phyloP scores from a whole-genome alignment of 2,113 vertebrate genomes.

The Hymenochirus boettgeri region DNA sequence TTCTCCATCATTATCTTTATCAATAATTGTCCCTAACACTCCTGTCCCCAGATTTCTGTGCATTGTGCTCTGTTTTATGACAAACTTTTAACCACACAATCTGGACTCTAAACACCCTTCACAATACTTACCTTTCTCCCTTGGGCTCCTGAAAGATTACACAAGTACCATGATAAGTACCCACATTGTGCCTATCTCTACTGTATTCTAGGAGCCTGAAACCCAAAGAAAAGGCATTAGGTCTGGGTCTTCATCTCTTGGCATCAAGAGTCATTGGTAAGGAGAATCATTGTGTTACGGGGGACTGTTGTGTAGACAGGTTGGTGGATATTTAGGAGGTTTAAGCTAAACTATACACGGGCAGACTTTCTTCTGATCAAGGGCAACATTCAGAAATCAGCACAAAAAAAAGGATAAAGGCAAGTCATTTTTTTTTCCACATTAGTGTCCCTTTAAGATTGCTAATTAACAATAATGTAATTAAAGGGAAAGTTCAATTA shows the following conservation, averaged over 20 bases:
- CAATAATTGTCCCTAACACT: too few species aligned
- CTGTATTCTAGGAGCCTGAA: conserved; percentile 58
- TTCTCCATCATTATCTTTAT: too few species aligned
- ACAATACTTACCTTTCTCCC: too few species aligned
- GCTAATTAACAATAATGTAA: too few species aligned
- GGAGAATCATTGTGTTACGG: background rate
- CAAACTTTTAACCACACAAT: background rate
- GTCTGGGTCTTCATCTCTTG: conserved; percentile 64
- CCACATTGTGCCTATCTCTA: background rate
- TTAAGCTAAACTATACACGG: background rate
- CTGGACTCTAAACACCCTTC: too few species aligned
- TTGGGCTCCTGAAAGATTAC: too few species aligned
- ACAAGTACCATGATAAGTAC: too few species aligned
- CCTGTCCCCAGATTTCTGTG: too few species aligned
- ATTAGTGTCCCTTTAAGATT: too few species aligned
- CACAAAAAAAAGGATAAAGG: background rate
- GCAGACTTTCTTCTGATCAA: too few species aligned
- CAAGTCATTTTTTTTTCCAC: conserved; percentile 1
- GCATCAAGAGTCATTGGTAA: conserved; percentile 63
- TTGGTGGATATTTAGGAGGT: background rate
- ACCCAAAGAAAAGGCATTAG: conserved; percentile 68
- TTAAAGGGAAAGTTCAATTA: too few species aligned
- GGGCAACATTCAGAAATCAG: background rate
- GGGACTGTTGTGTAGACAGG: background rate
- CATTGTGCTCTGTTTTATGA: too few species aligned